phyloP scores from a whole-genome alignment of 2,888 invertebrate genomes.

The Nematopogon swammerdamellus region DNA sequence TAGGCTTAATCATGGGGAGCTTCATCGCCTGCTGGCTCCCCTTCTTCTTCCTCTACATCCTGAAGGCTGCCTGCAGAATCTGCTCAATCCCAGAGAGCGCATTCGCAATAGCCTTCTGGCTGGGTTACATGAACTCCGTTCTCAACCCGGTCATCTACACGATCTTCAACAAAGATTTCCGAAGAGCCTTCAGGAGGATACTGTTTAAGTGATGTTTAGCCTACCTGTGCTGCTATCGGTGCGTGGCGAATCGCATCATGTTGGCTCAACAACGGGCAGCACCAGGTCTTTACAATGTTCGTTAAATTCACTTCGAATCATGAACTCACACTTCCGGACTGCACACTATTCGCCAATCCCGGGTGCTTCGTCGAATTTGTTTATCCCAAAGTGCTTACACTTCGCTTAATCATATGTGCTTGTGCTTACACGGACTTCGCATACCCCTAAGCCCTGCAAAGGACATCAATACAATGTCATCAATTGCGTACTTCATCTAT shows the following conservation, averaged over 20 bases:
- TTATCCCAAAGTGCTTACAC: slow-evolving; percentile 1
- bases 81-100: slow-evolving; percentile 79
- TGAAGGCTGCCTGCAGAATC: slow-evolving; percentile 73
- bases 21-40: slow-evolving; percentile 99
- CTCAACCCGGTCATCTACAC: slow-evolving; percentile 95
- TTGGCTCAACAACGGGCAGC: slow-evolving; percentile 62
- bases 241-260: slow-evolving; percentile 62
- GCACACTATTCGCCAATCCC: slow-evolving; percentile 2
- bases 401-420: neutral
- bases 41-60: slow-evolving; percentile 92
- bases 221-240: slow-evolving; percentile 79
- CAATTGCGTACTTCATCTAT: no score
- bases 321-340: neutral
- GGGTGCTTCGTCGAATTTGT: slow-evolving; percentile 1
- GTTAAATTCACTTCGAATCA: slow-evolving; percentile 15
- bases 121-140: slow-evolving; percentile 96
- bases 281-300: slow-evolving; percentile 58
- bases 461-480: neutral
- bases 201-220: slow-evolving; percentile 93
- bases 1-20: slow-evolving; percentile 97
- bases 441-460: slow-evolving; percentile 3
- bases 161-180: slow-evolving; percentile 96
- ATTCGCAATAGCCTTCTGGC: slow-evolving; percentile 93
- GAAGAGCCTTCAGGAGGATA: slow-evolving; percentile 92
- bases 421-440: neutral